Base-by-base conservation (phyloP, 2,797 vertebrate species). In the Anguilla pacifica region DNA sequence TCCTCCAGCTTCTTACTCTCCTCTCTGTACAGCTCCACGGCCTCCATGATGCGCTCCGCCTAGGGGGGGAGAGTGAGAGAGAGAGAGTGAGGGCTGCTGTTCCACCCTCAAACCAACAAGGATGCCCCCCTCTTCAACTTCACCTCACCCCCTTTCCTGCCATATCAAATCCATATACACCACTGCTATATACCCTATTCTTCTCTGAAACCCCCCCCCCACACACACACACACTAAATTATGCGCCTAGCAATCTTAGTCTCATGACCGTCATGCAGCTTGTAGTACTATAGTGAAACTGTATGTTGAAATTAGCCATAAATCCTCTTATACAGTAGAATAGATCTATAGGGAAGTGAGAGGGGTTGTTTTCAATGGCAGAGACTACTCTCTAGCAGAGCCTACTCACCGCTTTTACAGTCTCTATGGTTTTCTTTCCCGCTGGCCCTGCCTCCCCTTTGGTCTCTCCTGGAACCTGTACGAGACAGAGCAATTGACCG, bases 41-140 rank as follows among this genome's bases (percentile, higher is more conserved):
- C 98, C 94, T 99, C 99, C 98, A 99, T 99, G 93, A 99, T 97
- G 86, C 95, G 95, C 94, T 99, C 99, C 0, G 99, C 97, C 99
- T 99, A 92, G 3, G 70, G 6, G 2, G 15, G 51, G 67, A 19
- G 9, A 85, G 5, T 28, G 17, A 11, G 57, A 85, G 11, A 22
- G 13, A 64, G 15, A 85, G 49, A 43, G 11, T 53, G 19, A 43
- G 0, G 11, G 28, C 61, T 35, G 61, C 6, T 70, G 67, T 70
- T 70, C 28, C 67, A 86, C 57, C 39, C 53, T 6, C 39, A 86
- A 64, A 88, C 9, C n/a, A 28, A 9, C 67, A 11, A 72, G 64
- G 22, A 67, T 67, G 64, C 25, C 25, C 7, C 25, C 25, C 7
- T 11, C n/a, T 31, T 31, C 28, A 28, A 31, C 67, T n/a, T 28